phyloP scores from a whole-genome alignment of 2,888 invertebrate genomes.

The Conops quadrifasciatus region DNA sequence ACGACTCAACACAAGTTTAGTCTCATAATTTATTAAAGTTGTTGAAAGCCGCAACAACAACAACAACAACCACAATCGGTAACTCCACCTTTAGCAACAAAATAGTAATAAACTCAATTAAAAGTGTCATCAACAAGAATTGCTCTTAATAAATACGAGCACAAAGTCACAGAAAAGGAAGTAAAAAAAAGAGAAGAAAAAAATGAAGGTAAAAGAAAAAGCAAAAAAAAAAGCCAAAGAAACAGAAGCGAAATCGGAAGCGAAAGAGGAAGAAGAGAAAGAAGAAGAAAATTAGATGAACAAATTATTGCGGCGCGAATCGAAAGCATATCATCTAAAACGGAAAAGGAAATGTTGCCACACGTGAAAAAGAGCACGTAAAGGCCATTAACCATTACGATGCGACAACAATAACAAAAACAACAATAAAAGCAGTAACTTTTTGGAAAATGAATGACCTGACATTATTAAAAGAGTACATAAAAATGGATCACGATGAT shows the following conservation, averaged over 20 bases:
- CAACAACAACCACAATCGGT: background rate
- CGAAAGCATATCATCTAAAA: too few relatives aligned
- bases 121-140: constrained; percentile 1
- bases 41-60: background rate
- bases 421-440: too few relatives aligned
- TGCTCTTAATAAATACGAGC: background rate
- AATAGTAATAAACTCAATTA: constrained; percentile 5
- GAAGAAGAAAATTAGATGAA: background rate
- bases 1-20: background rate
- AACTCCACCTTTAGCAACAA: background rate
- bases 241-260: background rate
- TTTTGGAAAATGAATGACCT: too few relatives aligned
- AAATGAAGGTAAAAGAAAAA: background rate
- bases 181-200: too few relatives aligned
- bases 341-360: too few relatives aligned
- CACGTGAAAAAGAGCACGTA: too few relatives aligned
- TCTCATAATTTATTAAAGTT: background rate
- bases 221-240: background rate
- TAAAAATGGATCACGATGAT: too few relatives aligned
- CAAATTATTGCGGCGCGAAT: too few relatives aligned
- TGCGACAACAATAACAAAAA: too few relatives aligned
- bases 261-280: background rate
- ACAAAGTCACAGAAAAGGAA: background rate
- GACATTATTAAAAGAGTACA: too few relatives aligned
- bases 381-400: too few relatives aligned